Evolutionary conservation across 2,113 vertebrate species (phyloP).

Genomic region (Malurus melanocephalus): DNA sequence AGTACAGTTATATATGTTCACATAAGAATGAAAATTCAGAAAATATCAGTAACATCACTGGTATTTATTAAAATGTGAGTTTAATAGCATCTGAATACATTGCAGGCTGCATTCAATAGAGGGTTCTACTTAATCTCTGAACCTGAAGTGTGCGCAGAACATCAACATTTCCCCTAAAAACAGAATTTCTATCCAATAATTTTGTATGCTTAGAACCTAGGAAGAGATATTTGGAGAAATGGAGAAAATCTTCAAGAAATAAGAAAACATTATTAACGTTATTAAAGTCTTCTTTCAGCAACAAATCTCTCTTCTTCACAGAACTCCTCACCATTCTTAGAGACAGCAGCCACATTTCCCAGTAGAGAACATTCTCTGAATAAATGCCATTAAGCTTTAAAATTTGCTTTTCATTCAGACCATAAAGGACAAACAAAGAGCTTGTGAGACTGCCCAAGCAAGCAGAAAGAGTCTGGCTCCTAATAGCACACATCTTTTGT

Average conservation of each 20-base stretch:
- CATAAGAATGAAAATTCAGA: not conserved
- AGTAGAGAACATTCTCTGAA: not conserved
- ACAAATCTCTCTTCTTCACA: not conserved
- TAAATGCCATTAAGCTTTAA: slow-evolving; percentile 50
- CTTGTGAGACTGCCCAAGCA: slow-evolving; percentile 23
- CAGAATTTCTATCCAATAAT: not conserved
- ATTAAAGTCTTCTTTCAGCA: not conserved
- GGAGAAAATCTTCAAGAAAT: not conserved
- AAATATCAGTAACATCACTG: not conserved
- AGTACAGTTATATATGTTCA: not conserved
- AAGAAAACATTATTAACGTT: not conserved
- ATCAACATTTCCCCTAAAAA: not conserved
- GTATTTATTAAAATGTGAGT: not conserved
- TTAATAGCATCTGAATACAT: not conserved
- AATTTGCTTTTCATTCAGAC: slow-evolving; percentile 35
- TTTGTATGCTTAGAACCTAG: not conserved
- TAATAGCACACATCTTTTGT: slow-evolving; percentile 26
- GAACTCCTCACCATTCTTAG: not conserved
- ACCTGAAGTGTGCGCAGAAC: not conserved
- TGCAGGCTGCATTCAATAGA: not conserved
- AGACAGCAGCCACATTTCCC: not conserved
- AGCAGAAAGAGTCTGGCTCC: slow-evolving; percentile 15
- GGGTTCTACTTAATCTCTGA: not conserved
- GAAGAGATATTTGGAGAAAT: not conserved
- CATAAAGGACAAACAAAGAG: slow-evolving; percentile 40